These are phyloP conservation scores for Cheumatopsyche charites DNA, from an alignment of 1,140 invertebrate genomes.

Conservation along the genomic window DNA sequence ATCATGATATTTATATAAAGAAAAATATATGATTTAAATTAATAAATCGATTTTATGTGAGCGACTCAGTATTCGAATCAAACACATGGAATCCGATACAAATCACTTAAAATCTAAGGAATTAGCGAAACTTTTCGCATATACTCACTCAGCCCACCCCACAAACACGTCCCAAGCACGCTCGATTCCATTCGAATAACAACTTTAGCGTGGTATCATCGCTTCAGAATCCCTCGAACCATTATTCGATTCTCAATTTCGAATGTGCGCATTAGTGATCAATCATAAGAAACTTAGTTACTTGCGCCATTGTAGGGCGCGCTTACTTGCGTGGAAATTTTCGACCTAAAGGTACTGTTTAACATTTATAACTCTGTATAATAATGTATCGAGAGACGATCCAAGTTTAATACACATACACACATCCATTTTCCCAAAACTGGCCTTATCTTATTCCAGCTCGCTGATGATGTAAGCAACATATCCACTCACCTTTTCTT, in stretches of 20 bases:
- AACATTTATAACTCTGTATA: background rate
- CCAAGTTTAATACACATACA: background rate
- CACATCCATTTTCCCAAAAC: background rate
- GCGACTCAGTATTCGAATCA: too few species aligned
- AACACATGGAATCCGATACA: too few species aligned
- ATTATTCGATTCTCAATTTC: background rate
- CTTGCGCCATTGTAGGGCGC: constrained; percentile 1
- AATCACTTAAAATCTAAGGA: too few species aligned
- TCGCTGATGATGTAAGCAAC: constrained; percentile 25
- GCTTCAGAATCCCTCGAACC: background rate
- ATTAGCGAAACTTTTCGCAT: too few species aligned
- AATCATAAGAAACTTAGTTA: constrained; percentile 16
- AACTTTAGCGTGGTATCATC: background rate
- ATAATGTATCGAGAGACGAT: background rate
- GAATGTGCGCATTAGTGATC: constrained; percentile 15
- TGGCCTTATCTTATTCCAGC: constrained; percentile 20
- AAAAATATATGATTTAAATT: too few species aligned
- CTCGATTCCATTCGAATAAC: too few species aligned
- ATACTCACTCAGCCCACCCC: too few species aligned
- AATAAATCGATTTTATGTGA: too few species aligned
- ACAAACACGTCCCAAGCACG: too few species aligned
- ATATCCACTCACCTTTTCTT: constrained; percentile 25
- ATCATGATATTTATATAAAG: too few species aligned
- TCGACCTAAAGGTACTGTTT: background rate
- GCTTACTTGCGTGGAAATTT: constrained; percentile 23